Evolutionary conservation across 37 sponge, comb jelly and placozoan genomes (phyloP).

Genomic region (Geodia barretti): DNA sequence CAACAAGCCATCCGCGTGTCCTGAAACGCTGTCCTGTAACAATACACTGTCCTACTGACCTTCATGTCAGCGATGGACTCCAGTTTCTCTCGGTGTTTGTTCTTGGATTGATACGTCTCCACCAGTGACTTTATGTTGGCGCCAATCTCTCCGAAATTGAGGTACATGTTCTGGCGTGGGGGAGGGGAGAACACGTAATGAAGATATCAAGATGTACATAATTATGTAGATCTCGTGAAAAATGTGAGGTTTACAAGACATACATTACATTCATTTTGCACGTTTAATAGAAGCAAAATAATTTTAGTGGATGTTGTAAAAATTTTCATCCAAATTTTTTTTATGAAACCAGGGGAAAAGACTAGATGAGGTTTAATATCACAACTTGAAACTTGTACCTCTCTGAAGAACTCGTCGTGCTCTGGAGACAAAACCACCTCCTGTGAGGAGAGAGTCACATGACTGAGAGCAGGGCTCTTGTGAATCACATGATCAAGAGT

Average conservation of each 20-base stretch:
- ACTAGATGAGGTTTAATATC: background rate
- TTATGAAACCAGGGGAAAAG: background rate
- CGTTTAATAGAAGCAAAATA: too few relatives aligned
- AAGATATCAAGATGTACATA: background rate
- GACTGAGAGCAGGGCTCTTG: too few relatives aligned
- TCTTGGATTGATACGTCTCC: constrained; percentile 86
- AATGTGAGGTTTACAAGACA: too few relatives aligned
- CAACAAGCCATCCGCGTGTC: background rate
- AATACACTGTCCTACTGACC: constrained; percentile 8
- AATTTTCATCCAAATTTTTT: too few relatives aligned
- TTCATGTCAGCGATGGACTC: constrained; percentile 99
- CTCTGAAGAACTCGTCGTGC: constrained; percentile 94
- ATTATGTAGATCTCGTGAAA: background rate
- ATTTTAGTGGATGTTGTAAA: too few relatives aligned
- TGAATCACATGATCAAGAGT: constrained; percentile 52
- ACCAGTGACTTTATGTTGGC: constrained; percentile 87
- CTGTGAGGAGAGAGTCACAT: constrained; percentile 12
- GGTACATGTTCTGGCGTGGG: constrained; percentile 80
- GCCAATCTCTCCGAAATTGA: constrained; percentile 97
- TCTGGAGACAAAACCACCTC: constrained; percentile 93
- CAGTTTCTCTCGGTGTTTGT: constrained; percentile 76
- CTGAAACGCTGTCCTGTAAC: background rate
- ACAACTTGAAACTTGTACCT: constrained; percentile 31
- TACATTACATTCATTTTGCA: too few relatives aligned
- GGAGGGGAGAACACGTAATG: too few relatives aligned